Conservation (phyloP, 2,797 vertebrate genomes). For the Ataeniobius toweri region DNA sequence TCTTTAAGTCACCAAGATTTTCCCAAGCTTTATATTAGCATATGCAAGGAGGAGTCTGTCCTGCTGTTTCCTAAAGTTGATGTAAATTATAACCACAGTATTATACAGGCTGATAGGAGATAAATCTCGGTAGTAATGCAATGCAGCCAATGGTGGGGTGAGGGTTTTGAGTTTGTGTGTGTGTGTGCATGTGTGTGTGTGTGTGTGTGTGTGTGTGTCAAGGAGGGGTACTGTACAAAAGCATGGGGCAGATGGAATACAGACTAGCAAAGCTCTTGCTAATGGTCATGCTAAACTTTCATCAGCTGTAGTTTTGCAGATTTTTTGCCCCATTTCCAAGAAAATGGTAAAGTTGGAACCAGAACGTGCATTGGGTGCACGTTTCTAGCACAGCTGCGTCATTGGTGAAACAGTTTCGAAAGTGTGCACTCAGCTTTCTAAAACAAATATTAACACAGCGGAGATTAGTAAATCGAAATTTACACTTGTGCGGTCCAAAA, state of each 20-base stretch:
- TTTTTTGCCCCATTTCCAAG: slow-evolving; percentile 7
- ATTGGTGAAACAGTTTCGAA: slow-evolving; percentile 37
- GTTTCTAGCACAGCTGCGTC: slow-evolving; percentile 5
- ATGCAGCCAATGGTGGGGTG: slow-evolving; percentile 67
- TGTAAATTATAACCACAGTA: slow-evolving; percentile 84
- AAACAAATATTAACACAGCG: slow-evolving; percentile 77
- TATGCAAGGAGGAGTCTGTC: slow-evolving; percentile 76
- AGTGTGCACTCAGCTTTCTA: slow-evolving; percentile 60
- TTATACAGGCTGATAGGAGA: slow-evolving; percentile 81
- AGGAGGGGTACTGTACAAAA: slow-evolving; percentile 69
- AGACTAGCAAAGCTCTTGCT: slow-evolving; percentile 60
- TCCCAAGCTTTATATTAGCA: slow-evolving; percentile 77
- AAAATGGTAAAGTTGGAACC: not conserved
- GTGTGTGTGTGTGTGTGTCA: slow-evolving; percentile 35
- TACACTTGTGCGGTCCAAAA: slow-evolving; percentile 73
- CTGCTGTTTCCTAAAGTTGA: slow-evolving; percentile 81
- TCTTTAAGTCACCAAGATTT: slow-evolving; percentile 72
- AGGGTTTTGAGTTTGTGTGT: slow-evolving; percentile 29
- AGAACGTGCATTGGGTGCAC: slow-evolving; percentile 8
- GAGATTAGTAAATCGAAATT: slow-evolving; percentile 75
- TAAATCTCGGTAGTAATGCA: slow-evolving; percentile 83
- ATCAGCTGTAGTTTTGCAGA: slow-evolving; percentile 21
- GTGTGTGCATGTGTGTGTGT: slow-evolving; percentile 13
- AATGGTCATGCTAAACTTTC: slow-evolving; percentile 66
- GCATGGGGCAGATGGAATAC: slow-evolving; percentile 72